phyloP scores from a whole-genome alignment of 2,797 vertebrate species.

The Ctenosaura bakeri region DNA sequence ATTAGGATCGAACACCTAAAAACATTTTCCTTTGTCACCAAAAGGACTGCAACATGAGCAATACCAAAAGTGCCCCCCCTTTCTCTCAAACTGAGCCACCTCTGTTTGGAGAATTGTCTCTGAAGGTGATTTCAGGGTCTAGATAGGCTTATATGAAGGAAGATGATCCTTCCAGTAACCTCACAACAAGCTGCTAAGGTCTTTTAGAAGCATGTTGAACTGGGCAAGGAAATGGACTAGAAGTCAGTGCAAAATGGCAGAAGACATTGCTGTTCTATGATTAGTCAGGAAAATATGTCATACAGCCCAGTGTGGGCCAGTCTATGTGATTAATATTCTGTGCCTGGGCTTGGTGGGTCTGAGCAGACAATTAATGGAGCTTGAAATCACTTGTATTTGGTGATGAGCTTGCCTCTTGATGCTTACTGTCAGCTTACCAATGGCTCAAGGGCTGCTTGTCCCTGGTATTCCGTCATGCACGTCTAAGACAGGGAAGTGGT shows the following conservation, averaged over 20 bases:
- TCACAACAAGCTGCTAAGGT: neutral
- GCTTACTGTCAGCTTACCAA: neutral
- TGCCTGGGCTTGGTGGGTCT: neutral
- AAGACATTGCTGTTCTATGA: neutral
- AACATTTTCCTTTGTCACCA: neutral
- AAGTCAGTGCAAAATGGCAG: neutral
- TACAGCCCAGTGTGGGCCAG: neutral
- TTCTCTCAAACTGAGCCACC: no score
- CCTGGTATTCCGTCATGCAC: neutral
- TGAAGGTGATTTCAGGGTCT: neutral
- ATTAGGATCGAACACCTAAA: neutral
- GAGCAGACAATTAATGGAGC: neutral
- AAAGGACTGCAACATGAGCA: neutral
- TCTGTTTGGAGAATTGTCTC: neutral
- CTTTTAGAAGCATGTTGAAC: neutral
- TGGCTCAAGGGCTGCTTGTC: conserved; percentile 3
- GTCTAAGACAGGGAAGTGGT: neutral
- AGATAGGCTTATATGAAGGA: neutral
- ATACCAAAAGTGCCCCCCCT: neutral
- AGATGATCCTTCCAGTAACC: neutral
- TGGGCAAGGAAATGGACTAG: neutral
- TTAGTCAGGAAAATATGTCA: neutral
- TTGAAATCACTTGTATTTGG: conserved; percentile 19
- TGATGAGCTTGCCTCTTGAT: neutral
- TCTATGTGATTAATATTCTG: neutral